phyloP scores from a whole-genome alignment of 2,888 invertebrate genomes.

The Stenotaenia linearis region DNA sequence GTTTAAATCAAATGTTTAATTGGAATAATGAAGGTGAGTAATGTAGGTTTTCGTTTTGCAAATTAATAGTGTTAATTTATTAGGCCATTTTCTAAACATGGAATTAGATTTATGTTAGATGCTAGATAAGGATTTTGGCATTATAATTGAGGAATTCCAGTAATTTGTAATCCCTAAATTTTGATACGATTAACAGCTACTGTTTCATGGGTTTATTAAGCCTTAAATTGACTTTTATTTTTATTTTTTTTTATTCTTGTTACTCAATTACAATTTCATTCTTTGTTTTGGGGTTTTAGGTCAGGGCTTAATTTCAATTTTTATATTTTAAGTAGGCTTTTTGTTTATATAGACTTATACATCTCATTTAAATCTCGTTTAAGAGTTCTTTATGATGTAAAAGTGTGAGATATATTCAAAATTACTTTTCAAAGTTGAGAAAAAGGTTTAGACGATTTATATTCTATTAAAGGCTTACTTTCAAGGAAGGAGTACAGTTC shows the following conservation, averaged over 20 bases:
- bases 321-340: neutral
- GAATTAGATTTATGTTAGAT: neutral
- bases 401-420: too few species aligned
- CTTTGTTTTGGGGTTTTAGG: neutral
- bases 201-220: neutral
- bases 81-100: neutral
- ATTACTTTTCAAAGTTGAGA: too few species aligned
- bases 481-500: neutral
- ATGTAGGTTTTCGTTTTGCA: neutral
- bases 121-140: neutral
- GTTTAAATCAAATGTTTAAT: neutral
- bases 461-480: too few species aligned
- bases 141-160: neutral
- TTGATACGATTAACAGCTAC: neutral
- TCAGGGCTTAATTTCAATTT: neutral
- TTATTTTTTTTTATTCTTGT: neutral
- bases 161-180: neutral
- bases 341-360: too few species aligned
- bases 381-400: too few species aligned
- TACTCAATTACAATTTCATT: neutral
- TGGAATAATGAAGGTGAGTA: slow-evolving; percentile 18
- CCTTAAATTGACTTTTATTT: neutral
- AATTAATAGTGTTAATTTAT: neutral
- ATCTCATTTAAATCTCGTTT: too few species aligned
- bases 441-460: too few species aligned